phyloP scores from a whole-genome alignment of 2,888 invertebrate genomes.

The Oeneis ivallda region DNA sequence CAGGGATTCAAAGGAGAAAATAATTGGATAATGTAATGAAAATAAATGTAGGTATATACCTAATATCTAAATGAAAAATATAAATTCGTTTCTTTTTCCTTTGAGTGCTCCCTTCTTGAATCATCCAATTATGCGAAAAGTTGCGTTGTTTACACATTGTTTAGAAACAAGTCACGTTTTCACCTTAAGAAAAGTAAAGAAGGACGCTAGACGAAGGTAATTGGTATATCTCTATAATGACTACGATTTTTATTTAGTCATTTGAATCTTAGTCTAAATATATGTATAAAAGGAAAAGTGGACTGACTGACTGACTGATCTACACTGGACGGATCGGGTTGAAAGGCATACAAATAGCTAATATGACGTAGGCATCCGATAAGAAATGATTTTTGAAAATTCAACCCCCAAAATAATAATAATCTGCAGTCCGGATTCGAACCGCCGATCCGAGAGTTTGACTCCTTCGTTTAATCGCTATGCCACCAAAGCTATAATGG shows the following conservation, averaged over 20 bases:
- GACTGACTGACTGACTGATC: no score
- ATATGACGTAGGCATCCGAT: no score
- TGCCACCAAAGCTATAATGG: no score
- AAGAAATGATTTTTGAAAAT: no score
- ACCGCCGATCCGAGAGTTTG: no score
- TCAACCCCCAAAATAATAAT: no score
- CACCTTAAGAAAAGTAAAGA: slow-evolving; percentile 11
- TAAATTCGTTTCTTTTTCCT: slow-evolving; percentile 20
- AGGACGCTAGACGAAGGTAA: slow-evolving; percentile 19
- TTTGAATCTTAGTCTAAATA: background rate
- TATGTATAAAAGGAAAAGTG: no score
- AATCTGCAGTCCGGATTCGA: no score
- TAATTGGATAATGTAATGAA: background rate
- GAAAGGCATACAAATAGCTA: no score
- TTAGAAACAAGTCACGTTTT: slow-evolving; percentile 30
- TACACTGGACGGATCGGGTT: no score
- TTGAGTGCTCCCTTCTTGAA: slow-evolving; percentile 26
- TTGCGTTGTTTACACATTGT: slow-evolving; percentile 28
- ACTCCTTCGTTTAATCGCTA: no score
- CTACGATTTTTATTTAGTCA: slow-evolving; percentile 14
- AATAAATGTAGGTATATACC: background rate
- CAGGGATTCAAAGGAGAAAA: slow-evolving; percentile 12
- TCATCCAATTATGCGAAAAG: slow-evolving; percentile 28
- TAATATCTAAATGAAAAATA: slow-evolving; percentile 8
- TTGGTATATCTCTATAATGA: slow-evolving; percentile 26